phyloP scores from a whole-genome alignment of 2,797 vertebrate species.

The Eulemur rubriventer region DNA sequence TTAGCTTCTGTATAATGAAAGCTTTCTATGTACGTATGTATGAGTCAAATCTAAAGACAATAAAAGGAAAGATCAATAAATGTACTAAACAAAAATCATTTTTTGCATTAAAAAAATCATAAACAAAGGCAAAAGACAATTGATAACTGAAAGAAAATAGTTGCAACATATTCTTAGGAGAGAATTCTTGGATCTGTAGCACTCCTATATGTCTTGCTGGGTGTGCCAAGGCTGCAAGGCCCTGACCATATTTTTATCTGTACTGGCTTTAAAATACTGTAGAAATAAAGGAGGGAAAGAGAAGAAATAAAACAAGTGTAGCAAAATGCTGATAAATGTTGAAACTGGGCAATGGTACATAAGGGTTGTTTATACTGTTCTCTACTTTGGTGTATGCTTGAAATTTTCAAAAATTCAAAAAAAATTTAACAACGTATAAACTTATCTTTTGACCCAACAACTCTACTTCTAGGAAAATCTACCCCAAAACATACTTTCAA shows the following conservation, averaged over 20 bases:
- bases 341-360: background rate
- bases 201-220: background rate
- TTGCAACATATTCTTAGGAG: background rate
- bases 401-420: background rate
- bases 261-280: background rate
- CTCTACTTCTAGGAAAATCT: background rate
- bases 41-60: background rate
- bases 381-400: background rate
- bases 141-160: background rate
- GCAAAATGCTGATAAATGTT: background rate
- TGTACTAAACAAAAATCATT: background rate
- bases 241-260: background rate
- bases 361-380: background rate
- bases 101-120: background rate
- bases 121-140: background rate
- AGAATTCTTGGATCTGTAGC: background rate
- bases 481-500: background rate
- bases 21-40: background rate
- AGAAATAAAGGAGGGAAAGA: background rate
- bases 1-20: background rate
- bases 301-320: background rate
- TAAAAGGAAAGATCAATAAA: background rate
- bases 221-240: background rate
- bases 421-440: background rate
- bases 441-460: background rate